phyloP scores from a whole-genome alignment of 2,797 vertebrate genomes.

The Menidia menidia region DNA sequence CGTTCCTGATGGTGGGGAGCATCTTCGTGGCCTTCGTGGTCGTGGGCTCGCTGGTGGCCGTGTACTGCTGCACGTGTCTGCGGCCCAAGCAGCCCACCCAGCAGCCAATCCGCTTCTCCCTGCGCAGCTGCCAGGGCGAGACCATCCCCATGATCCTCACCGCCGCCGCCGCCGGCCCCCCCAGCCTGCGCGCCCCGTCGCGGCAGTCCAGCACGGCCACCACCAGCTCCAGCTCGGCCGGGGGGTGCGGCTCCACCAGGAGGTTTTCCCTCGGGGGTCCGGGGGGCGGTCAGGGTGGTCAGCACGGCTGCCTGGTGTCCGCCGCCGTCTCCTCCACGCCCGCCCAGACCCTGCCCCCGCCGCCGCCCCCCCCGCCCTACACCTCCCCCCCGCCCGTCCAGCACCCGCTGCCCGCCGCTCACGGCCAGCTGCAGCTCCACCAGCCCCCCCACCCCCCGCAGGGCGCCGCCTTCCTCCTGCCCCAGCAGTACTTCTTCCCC shows the following conservation, averaged over 20 bases:
- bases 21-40: slow-evolving; percentile 98
- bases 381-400: slow-evolving; percentile 79
- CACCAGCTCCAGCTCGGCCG: slow-evolving; percentile 91
- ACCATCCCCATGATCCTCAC: slow-evolving; percentile 98
- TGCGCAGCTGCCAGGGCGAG: slow-evolving; percentile 94
- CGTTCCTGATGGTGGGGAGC: slow-evolving; percentile 96
- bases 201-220: slow-evolving; percentile 95
- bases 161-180: slow-evolving; percentile 85
- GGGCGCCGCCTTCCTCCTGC: slow-evolving; percentile 86
- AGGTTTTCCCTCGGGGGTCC: slow-evolving; percentile 88
- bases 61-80: slow-evolving; percentile 97
- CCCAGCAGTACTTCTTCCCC: slow-evolving; percentile 93
- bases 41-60: slow-evolving; percentile 92
- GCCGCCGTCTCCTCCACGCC: slow-evolving; percentile 83
- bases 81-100: slow-evolving; percentile 93
- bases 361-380: slow-evolving; percentile 83
- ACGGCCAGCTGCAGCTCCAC: slow-evolving; percentile 77
- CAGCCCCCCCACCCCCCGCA: slow-evolving; percentile 76
- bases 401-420: slow-evolving; percentile 56
- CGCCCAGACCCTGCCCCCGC: slow-evolving; percentile 80
- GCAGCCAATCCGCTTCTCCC: slow-evolving; percentile 92
- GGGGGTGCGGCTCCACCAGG: slow-evolving; percentile 87
- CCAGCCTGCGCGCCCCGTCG: slow-evolving; percentile 89
- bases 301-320: slow-evolving; percentile 82
- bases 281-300: slow-evolving; percentile 6